These are phyloP conservation scores for Neogobius melanostomus DNA, from an alignment of 2,113 vertebrate species.

Conservation along the genomic window DNA sequence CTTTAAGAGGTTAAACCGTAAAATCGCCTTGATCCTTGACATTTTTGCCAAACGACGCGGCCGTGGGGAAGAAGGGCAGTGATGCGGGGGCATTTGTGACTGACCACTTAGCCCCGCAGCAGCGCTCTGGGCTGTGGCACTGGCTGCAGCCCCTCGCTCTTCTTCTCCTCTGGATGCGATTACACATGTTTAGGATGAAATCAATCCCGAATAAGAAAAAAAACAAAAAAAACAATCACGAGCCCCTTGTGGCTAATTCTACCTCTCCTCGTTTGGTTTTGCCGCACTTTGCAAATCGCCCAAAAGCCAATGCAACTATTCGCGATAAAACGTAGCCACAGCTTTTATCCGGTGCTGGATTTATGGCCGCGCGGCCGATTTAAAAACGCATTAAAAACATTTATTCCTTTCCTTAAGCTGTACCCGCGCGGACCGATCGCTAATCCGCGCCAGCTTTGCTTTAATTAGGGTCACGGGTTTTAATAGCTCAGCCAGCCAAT, in stretches of 20 bases:
- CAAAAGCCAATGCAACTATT: conserved; percentile 35
- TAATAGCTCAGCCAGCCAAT: conserved; percentile 41
- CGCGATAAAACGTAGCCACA: neutral
- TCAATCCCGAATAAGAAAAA: conserved; percentile 61
- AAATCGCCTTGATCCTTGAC: too few relatives aligned
- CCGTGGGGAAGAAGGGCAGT: neutral
- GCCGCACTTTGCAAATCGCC: conserved; percentile 25
- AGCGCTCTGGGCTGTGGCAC: conserved; percentile 41
- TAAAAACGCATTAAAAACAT: neutral
- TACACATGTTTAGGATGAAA: conserved; percentile 71
- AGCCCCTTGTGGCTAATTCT: conserved; percentile 64
- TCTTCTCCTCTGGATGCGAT: conserved; percentile 61
- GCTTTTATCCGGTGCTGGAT: neutral
- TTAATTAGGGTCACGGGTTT: conserved; percentile 51
- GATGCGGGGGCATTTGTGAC: conserved; percentile 38
- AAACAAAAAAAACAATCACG: conserved; percentile 58
- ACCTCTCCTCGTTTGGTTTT: conserved; percentile 58
- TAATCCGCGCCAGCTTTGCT: conserved; percentile 27
- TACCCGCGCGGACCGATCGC: conserved; percentile 24
- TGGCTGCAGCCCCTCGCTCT: conserved; percentile 39
- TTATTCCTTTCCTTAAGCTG: conserved; percentile 1
- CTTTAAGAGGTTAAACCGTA: too few relatives aligned
- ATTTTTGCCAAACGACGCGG: too few relatives aligned
- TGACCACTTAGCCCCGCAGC: conserved; percentile 39
- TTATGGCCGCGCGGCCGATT: neutral